A percentile compares a stretch with the other conserved stretches of the same genome.
Evolutionary conservation across 2,888 invertebrate genomes (phyloP).

Genomic region (Operophtera brumata): DNA sequence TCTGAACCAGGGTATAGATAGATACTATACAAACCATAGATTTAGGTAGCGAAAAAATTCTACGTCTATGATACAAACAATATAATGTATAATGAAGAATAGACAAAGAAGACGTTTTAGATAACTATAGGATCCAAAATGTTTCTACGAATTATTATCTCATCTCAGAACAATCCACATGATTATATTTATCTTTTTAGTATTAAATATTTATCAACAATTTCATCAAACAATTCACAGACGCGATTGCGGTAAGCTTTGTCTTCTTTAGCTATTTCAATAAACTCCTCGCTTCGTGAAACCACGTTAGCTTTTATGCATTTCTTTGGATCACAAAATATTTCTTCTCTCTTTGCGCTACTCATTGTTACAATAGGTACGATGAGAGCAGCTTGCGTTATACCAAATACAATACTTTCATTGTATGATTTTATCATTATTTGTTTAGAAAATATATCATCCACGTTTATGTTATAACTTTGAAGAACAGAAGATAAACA

Average conservation of each 20-base stretch:
- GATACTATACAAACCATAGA: no score
- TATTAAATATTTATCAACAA: constrained; percentile 71
- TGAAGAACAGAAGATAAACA: constrained; percentile 66
- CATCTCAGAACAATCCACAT: no score
- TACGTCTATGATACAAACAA: no score
- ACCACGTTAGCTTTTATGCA: constrained; percentile 46
- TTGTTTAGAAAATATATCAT: constrained; percentile 44
- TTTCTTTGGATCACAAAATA: constrained; percentile 52
- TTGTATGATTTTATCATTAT: constrained; percentile 47
- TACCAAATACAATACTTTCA: constrained; percentile 57
- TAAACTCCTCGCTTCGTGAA: constrained; percentile 58
- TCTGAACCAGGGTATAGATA: no score
- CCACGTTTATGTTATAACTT: constrained; percentile 45
- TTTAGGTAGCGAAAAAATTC: no score
- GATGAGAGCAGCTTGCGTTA: constrained; percentile 64
- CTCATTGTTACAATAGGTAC: constrained; percentile 57
- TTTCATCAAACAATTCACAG: constrained; percentile 78
- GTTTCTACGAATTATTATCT: not conserved
- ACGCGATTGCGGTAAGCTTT: constrained; percentile 61
- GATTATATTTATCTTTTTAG: constrained; percentile 16
- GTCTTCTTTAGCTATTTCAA: constrained; percentile 52
- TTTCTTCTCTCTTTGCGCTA: constrained; percentile 44
- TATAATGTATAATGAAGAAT: no score
- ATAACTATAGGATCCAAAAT: no score
- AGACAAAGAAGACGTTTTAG: no score